Evolutionary conservation across 1,140 invertebrate genomes (phyloP).

Genomic region (Thaumatotibia leucotreta): DNA sequence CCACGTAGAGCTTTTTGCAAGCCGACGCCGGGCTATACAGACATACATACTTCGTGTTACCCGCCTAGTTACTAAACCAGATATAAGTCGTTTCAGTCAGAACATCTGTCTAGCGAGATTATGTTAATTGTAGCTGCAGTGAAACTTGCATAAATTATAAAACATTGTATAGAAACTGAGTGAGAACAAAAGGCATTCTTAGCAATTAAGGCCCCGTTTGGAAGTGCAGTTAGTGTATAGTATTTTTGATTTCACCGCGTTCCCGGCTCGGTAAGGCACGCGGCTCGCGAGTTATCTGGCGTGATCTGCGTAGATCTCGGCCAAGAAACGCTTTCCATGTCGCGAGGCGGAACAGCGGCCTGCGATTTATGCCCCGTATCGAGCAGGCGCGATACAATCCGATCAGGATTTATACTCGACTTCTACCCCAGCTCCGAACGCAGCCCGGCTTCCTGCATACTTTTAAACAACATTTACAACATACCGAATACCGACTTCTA

Average conservation of each 20-base stretch:
- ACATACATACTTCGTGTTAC: conserved; percentile 7
- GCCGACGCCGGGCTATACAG: conserved; percentile 20
- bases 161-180: conserved; percentile 7
- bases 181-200: conserved; percentile 11
- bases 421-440: background rate
- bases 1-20: conserved; percentile 70
- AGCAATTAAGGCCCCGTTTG: background rate
- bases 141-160: conserved; percentile 4
- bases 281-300: conserved; percentile 39
- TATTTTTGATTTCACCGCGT: conserved; percentile 36
- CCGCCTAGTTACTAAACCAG: background rate
- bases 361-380: conserved; percentile 35
- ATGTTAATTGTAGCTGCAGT: background rate
- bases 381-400: conserved; percentile 32
- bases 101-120: background rate
- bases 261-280: conserved; percentile 28
- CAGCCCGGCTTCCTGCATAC: conserved; percentile 3
- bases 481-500: too few relatives aligned
- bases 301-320: conserved; percentile 41
- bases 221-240: conserved; percentile 14
- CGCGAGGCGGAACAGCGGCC: conserved; percentile 39
- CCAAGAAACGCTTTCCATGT: conserved; percentile 50
- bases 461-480: background rate
- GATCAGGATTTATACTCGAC: conserved; percentile 33
- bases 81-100: background rate